Evolutionary conservation across 2,888 invertebrate genomes (phyloP).

Genomic region (Morpho achilles): DNA sequence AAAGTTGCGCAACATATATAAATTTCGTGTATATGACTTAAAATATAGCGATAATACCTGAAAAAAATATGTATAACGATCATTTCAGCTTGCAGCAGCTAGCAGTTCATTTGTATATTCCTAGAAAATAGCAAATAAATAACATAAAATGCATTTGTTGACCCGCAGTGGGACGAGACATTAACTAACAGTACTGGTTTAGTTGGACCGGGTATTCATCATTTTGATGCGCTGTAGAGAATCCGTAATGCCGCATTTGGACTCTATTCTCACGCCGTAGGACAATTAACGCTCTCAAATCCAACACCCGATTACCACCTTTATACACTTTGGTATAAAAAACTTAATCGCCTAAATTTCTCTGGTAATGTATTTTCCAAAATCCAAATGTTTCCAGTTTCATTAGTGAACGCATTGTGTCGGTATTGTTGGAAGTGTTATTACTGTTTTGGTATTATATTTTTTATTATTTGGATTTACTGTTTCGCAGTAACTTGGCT

Average conservation of each 20-base stretch:
- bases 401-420: constrained; percentile 22
- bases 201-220: constrained; percentile 33
- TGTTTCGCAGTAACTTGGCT: constrained; percentile 4
- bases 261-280: constrained; percentile 50
- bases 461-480: constrained; percentile 8
- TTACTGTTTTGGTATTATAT: constrained; percentile 17
- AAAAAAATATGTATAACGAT: too few species aligned
- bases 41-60: too few species aligned
- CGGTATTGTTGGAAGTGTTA: constrained; percentile 22
- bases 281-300: constrained; percentile 19
- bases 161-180: constrained; percentile 30
- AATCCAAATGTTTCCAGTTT: constrained; percentile 26
- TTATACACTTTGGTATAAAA: constrained; percentile 1
- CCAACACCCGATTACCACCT: constrained; percentile 8
- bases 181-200: constrained; percentile 31
- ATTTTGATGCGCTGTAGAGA: constrained; percentile 58
- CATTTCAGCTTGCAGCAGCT: too few species aligned
- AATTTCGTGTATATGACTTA: too few species aligned
- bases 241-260: constrained; percentile 52
- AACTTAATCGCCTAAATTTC: constrained; percentile 3
- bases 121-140: background rate
- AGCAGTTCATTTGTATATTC: background rate
- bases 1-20: too few species aligned
- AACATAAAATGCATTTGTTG: constrained; percentile 23
- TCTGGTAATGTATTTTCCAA: constrained; percentile 27